Evolutionary conservation across 1,140 invertebrate species (phyloP).

Genomic region (Colletes latitarsis): DNA sequence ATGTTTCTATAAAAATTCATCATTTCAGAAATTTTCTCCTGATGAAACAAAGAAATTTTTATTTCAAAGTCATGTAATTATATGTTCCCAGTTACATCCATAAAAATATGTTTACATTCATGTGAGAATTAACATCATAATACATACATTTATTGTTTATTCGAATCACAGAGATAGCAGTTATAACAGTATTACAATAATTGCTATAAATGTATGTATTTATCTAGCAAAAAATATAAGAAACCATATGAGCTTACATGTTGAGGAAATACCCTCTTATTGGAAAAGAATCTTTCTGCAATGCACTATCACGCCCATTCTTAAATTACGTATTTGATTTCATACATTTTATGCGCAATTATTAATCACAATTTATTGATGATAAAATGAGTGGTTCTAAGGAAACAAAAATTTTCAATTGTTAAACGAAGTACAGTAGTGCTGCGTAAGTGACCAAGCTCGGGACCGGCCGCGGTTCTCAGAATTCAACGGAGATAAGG

Average conservation of each 20-base stretch:
- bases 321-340: background rate
- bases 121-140: conserved; percentile 3
- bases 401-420: conserved; percentile 3
- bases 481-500: too few relatives aligned
- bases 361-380: conserved; percentile 28
- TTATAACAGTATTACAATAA: conserved; percentile 59
- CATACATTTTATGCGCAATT: conserved; percentile 5
- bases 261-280: background rate
- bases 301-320: background rate
- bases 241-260: background rate
- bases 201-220: conserved; percentile 37
- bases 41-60: conserved; percentile 17
- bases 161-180: conserved; percentile 68
- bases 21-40: conserved; percentile 24
- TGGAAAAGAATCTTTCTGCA: background rate
- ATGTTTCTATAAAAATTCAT: conserved; percentile 23
- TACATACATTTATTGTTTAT: conserved; percentile 56
- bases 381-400: conserved; percentile 3
- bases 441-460: too few relatives aligned
- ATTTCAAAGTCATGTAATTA: conserved; percentile 15
- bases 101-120: conserved; percentile 23
- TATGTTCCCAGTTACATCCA: conserved; percentile 17
- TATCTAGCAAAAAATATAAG: background rate
- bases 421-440: background rate
- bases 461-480: too few relatives aligned